Evolutionary conservation across 2,797 vertebrate genomes (phyloP).

Genomic region (Thunnus albacares): DNA sequence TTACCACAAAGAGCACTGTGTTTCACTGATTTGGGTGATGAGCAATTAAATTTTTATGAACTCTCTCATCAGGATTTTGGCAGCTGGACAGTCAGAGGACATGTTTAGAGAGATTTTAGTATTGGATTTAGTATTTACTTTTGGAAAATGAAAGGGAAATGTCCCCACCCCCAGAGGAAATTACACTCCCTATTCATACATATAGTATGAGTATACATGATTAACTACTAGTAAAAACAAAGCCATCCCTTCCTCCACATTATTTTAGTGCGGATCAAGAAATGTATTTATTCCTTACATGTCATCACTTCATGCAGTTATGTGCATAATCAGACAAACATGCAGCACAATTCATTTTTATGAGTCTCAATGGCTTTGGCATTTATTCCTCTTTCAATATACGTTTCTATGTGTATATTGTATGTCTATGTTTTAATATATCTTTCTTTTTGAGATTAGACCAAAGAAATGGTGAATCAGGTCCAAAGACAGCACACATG

Average conservation of each 20-base stretch:
- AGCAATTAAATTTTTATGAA: not conserved
- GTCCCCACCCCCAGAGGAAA: not conserved
- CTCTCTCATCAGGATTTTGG: not conserved
- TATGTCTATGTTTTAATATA: not conserved
- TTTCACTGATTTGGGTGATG: not conserved
- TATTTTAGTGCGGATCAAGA: too few relatives aligned
- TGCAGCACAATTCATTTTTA: not conserved
- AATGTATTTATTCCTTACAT: not conserved
- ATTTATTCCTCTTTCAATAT: not conserved
- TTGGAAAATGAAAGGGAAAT: not conserved
- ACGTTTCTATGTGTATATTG: not conserved
- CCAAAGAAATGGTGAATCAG: not conserved
- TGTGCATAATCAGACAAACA: constrained; percentile 2
- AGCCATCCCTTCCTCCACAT: too few relatives aligned
- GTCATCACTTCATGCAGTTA: constrained; percentile 12
- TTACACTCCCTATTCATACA: too few relatives aligned
- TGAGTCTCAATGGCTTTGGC: not conserved
- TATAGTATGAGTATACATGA: too few relatives aligned
- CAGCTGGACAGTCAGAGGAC: not conserved
- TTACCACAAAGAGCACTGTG: too few relatives aligned
- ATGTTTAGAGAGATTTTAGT: not conserved
- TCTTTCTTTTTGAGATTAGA: not conserved
- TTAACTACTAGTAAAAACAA: too few relatives aligned
- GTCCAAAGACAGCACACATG: not conserved
- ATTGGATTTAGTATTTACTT: not conserved